Percentiles rank a stretch among this genome's conserved stretches.
phyloP scores from a whole-genome alignment of 2,113 vertebrate species.

The Dromiciops gliroides region DNA sequence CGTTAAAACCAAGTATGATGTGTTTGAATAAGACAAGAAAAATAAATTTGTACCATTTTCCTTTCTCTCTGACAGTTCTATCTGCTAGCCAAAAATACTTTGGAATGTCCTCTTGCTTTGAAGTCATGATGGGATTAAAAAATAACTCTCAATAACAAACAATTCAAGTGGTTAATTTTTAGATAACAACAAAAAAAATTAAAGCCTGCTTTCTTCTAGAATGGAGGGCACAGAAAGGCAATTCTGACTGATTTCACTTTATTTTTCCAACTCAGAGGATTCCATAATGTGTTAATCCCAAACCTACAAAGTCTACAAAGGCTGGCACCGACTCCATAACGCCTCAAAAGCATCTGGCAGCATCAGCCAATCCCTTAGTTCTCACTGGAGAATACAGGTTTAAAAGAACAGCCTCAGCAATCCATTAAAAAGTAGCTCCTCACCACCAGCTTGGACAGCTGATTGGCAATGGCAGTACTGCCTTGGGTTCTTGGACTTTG shows the following conservation, averaged over 20 bases:
- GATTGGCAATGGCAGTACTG: not conserved
- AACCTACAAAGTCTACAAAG: not conserved
- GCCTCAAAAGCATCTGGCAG: not conserved
- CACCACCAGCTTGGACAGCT: not conserved
- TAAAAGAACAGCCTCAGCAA: not conserved
- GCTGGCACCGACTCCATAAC: accelerated
- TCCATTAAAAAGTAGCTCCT: not conserved
- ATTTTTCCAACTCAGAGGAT: not conserved
- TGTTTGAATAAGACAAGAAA: not conserved
- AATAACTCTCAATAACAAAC: not conserved
- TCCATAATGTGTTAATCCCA: not conserved
- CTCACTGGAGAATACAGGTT: not conserved
- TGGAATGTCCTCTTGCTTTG: not conserved
- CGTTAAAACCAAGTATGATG: not conserved
- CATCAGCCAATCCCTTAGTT: not conserved
- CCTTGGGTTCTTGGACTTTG: slow-evolving; percentile 49
- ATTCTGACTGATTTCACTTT: not conserved
- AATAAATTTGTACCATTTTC: not conserved
- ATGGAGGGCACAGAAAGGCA: not conserved
- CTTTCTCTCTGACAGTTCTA: not conserved
- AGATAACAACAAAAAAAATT: not conserved
- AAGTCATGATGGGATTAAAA: not conserved
- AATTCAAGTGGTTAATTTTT: not conserved
- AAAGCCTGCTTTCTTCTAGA: not conserved
- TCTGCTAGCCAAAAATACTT: not conserved